A percentile compares a stretch with the other conserved stretches of the same genome.
Evolutionary conservation across 2,113 vertebrate species (phyloP).

Genomic region (Genyomyrus donnyi): DNA sequence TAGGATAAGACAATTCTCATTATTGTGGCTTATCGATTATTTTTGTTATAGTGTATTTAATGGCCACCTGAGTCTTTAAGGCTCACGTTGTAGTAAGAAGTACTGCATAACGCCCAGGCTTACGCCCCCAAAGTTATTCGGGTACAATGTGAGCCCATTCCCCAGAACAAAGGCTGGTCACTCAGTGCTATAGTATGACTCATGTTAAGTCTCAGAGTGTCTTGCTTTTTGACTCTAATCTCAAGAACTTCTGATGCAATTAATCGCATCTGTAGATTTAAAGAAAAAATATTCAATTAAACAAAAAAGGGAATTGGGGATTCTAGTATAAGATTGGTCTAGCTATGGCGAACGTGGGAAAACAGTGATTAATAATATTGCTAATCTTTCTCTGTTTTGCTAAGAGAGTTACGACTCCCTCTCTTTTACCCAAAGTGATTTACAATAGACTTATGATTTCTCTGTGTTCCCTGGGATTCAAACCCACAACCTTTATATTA

Average conservation of each 20-base stretch:
- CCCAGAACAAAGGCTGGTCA: background rate
- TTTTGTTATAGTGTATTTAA: background rate
- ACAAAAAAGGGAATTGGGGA: background rate
- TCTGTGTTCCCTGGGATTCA: background rate
- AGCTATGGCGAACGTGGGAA: background rate
- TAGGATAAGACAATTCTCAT: background rate
- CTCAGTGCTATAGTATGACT: background rate
- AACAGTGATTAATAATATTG: background rate
- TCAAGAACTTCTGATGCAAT: background rate
- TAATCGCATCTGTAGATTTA: background rate
- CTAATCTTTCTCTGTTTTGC: background rate
- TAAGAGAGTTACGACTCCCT: background rate
- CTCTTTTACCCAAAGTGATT: background rate
- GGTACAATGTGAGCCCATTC: background rate
- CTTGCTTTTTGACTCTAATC: background rate
- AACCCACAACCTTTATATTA: background rate
- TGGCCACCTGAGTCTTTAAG: background rate
- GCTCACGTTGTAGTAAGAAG: background rate
- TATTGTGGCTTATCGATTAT: background rate
- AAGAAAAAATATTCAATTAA: background rate
- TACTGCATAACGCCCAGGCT: background rate
- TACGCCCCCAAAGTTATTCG: background rate
- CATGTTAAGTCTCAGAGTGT: background rate
- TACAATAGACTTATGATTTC: background rate
- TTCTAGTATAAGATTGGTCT: background rate